Conservation (phyloP, 2,113 vertebrate species). For the Heloderma charlesbogerti region DNA sequence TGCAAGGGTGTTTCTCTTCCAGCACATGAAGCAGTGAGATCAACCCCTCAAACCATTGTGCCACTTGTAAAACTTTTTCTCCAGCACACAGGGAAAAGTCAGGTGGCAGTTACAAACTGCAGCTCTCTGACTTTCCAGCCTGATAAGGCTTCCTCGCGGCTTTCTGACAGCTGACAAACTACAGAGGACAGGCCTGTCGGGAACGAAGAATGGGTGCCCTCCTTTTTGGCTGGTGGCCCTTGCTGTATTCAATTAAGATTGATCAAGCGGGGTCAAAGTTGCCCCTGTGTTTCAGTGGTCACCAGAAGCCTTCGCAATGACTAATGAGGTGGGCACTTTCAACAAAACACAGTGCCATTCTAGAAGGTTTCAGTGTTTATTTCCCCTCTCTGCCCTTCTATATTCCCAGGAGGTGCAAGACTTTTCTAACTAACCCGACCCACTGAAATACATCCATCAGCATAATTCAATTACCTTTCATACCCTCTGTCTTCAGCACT, state of each 20-base stretch:
- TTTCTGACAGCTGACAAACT: constrained; percentile 75
- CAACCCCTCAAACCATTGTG: neutral
- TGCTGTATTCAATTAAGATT: constrained; percentile 79
- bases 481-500: constrained; percentile 2
- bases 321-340: constrained; percentile 65
- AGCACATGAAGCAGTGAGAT: neutral
- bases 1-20: neutral
- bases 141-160: constrained; percentile 48
- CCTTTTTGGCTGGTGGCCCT: constrained; percentile 74
- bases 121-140: constrained; percentile 15
- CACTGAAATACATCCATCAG: constrained; percentile 59
- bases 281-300: constrained; percentile 67
- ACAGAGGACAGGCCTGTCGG: constrained; percentile 74
- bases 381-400: constrained; percentile 35
- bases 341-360: constrained; percentile 47
- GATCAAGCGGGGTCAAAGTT: constrained; percentile 79
- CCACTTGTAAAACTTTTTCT: constrained; percentile 21
- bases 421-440: constrained; percentile 42
- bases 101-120: constrained; percentile 36
- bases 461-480: constrained; percentile 49
- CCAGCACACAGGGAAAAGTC: constrained; percentile 24
- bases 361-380: neutral
- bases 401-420: constrained; percentile 53
- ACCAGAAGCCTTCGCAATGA: constrained; percentile 73
- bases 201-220: constrained; percentile 69